Percentiles rank a stretch among this genome's conserved stretches.
Evolutionary conservation across 92 coral and sea anemone genomes (phyloP).

Genomic region (Meandrina meandrites): DNA sequence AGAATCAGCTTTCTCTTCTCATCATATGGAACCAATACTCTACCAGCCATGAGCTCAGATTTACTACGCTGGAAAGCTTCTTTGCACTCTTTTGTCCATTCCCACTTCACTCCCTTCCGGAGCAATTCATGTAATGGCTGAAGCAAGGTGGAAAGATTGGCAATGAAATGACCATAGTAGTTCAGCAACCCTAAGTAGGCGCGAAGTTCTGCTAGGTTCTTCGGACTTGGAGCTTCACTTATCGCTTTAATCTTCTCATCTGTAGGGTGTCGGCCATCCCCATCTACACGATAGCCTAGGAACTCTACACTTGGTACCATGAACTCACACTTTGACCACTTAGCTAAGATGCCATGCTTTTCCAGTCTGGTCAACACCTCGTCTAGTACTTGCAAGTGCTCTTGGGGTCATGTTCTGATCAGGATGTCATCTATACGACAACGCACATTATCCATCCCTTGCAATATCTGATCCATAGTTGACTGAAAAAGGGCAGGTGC

Average conservation of each 20-base stretch:
- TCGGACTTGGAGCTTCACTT: constrained; percentile 42
- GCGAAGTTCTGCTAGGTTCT: constrained; percentile 53
- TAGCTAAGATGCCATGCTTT: constrained; percentile 41
- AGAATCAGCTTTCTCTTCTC: constrained; percentile 40
- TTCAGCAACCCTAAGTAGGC: constrained; percentile 59
- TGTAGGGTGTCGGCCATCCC: constrained; percentile 51
- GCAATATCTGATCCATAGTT: too few relatives aligned
- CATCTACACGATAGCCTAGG: constrained; percentile 36
- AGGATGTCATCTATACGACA: too few relatives aligned
- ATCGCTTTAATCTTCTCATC: constrained; percentile 50
- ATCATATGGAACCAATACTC: constrained; percentile 58
- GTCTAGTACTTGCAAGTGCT: too few relatives aligned
- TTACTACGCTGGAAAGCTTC: constrained; percentile 46
- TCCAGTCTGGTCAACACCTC: constrained; percentile 46
- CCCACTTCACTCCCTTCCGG: constrained; percentile 47
- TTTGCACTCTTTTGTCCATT: constrained; percentile 46
- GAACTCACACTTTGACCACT: constrained; percentile 50
- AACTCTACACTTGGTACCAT: constrained; percentile 57
- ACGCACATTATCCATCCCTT: too few relatives aligned
- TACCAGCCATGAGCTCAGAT: constrained; percentile 36
- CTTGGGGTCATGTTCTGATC: too few relatives aligned
- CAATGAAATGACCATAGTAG: constrained; percentile 54
- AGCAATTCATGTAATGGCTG: constrained; percentile 52
- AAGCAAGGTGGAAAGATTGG: constrained; percentile 46
- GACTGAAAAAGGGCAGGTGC: too few relatives aligned